Evolutionary conservation across 2,888 invertebrate species (phyloP), one percentile per base, ranked within the genome.

Genomic region (Empis livida): DNA sequence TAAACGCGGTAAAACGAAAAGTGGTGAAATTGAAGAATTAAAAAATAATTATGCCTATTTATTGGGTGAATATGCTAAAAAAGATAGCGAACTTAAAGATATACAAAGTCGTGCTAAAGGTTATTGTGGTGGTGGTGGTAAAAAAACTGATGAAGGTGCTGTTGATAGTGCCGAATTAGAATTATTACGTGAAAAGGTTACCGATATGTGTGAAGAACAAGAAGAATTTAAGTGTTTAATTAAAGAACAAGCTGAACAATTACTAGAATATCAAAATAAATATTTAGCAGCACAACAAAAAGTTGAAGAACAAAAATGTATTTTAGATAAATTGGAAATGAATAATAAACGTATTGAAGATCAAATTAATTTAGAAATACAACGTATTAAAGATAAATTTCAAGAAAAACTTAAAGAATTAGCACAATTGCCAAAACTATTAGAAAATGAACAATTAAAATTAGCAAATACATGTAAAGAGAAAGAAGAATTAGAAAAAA

Each of bases 231-330:
- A 64, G 51, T 64, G 65, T 42, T 58, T 68, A 10, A 65, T 68
- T 55, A 63, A 61, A 44, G 68, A 68, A 47, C 67, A 68, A 51
- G 61, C 66, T 0, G 57, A 60, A 16, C 67, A 67, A 46, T 51
- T 67, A 31, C 65, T 67, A n/a, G 65, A 67, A 13, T 68, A 68
- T 53, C 64, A 66, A 38, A 61, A 60, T 46, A 68, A 68, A 47
- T 68, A 67, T 48, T 51, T 68, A 31, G 51, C 57, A 13, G 65
- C 68, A 0, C 65, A 68, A 51, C 67, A 68, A 49, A 64, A 64
- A 51, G 65, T 67, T 9, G 68, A 67, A 51, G 64, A 68, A 42
- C 67, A 68, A 53, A 58, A 60, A 23, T 62, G 60, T 16, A 57
- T 61, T 6, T 53, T 68, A 2, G 61, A 65, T 17, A 67, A 65